Evolutionary conservation across 2,888 invertebrate genomes (phyloP), one percentile per base, ranked within the genome.

Genomic region (Operophtera brumata): DNA sequence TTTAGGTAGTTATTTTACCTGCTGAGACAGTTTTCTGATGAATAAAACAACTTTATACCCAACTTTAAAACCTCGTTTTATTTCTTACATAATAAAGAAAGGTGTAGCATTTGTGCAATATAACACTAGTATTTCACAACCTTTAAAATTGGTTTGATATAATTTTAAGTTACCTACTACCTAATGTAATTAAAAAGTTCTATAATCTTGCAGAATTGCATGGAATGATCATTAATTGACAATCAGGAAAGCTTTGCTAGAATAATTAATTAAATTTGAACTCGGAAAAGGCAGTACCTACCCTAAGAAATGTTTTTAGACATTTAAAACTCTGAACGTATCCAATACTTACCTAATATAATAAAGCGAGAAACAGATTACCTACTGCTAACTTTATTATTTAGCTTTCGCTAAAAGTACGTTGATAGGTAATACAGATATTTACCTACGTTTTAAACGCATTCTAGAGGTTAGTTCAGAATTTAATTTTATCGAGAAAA

Each of bases 91-190:
- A 47, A 12, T 50, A 32, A 12, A 50, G 42, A 47, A 50, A 52
- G 32, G 50, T 34, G 35, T 42, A 49, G 55, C 48, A 40, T 56
- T 47, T 50, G 56, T 59, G 50, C 53, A 6, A 46, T 46, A 42
- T 49, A 54, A 54, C 49, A 59, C 47, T 59, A 66, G 57, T 53
- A 44, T 41, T 65, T 74, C 74, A 74, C 74, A 74, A 74, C 74
- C 74, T 60, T 56, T 36, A 43, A 47, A 48, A 52, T 55, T 48
- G 51, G 45, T 54, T 51, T 41, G 28, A 30, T 30, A 9, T 7
- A 30, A 7, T 30, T 30, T 30, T 9, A 9, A 30, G 9, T 30
- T 20, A 20, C 4, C 20, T n/a, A n/a, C 2, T 20, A 20, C 20
- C 20, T 20, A 6, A 30, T 6, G 30, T 30, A 30, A 9, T 6